These are phyloP conservation scores for Pampusana beccarii DNA, from an alignment of 2,113 vertebrate genomes.

Conservation along the genomic window DNA sequence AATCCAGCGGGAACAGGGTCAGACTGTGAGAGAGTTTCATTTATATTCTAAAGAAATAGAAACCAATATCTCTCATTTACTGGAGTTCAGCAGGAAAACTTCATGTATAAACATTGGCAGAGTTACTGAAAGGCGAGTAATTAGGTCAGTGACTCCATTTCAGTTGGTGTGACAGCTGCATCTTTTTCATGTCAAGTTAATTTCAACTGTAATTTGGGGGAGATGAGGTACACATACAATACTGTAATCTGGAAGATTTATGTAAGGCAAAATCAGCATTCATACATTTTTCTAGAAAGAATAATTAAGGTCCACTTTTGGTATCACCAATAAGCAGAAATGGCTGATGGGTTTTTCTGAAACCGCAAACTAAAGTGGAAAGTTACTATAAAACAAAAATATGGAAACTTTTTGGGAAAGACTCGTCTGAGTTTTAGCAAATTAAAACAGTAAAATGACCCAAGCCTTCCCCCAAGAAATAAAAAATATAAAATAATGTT, in stretches of 20 bases:
- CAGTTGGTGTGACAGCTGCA: constrained; percentile 49
- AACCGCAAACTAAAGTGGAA: constrained; percentile 23
- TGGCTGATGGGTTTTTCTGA: constrained; percentile 64
- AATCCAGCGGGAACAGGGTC: neutral
- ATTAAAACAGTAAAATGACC: constrained; percentile 41
- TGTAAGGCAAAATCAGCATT: constrained; percentile 77
- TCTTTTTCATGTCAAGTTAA: constrained; percentile 54
- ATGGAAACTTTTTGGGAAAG: constrained; percentile 12
- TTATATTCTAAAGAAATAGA: constrained; percentile 64
- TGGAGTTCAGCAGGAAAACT: constrained; percentile 51
- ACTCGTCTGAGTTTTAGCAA: constrained; percentile 26
- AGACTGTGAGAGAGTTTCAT: constrained; percentile 28
- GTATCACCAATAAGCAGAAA: constrained; percentile 60
- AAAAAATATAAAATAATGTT: constrained; percentile 44
- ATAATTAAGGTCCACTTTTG: constrained; percentile 71
- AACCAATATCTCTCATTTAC: constrained; percentile 50
- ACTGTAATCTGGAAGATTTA: constrained; percentile 79
- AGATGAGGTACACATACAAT: constrained; percentile 64
- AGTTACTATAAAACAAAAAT: constrained; percentile 41
- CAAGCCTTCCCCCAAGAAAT: neutral
- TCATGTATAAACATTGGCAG: constrained; percentile 63
- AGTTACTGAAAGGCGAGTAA: constrained; percentile 65
- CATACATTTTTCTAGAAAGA: constrained; percentile 62
- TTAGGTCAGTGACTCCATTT: constrained; percentile 57
- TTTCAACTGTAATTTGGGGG: constrained; percentile 53